Conservation (phyloP, 2,888 invertebrate genomes). For the Ochropleura leucogaster region DNA sequence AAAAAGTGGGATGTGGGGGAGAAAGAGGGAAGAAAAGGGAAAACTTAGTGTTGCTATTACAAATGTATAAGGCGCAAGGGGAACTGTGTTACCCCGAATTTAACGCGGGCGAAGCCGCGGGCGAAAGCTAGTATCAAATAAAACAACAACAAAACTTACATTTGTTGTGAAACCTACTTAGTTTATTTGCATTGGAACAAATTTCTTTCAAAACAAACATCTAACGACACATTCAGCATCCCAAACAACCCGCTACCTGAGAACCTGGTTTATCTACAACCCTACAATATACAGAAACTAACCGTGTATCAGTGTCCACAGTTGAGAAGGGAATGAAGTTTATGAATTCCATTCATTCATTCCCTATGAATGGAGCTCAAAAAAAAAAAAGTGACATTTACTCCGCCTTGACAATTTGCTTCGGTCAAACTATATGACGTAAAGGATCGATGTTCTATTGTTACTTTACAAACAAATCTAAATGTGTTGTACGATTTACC, state of each 20-base stretch:
- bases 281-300: slow-evolving; percentile 28
- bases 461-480: slow-evolving; percentile 33
- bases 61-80: no score
- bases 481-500: slow-evolving; percentile 15
- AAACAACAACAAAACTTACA: no score
- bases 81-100: no score
- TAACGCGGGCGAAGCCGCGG: no score
- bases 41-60: no score
- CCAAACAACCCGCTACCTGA: slow-evolving; percentile 36
- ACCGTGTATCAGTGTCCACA: slow-evolving; percentile 40
- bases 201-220: slow-evolving; percentile 28
- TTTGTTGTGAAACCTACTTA: background rate
- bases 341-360: no score
- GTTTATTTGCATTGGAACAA: slow-evolving; percentile 41
- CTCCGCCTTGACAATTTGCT: slow-evolving; percentile 59
- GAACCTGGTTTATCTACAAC: slow-evolving; percentile 32
- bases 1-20: no score
- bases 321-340: background rate
- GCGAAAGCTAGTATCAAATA: no score
- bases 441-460: slow-evolving; percentile 35
- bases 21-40: no score
- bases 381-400: slow-evolving; percentile 54
- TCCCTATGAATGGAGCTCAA: slow-evolving; percentile 25
- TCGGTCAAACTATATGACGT: slow-evolving; percentile 58
- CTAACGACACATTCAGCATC: slow-evolving; percentile 6